phyloP scores from a whole-genome alignment of 2,797 vertebrate genomes.

The Dipus sagitta region DNA sequence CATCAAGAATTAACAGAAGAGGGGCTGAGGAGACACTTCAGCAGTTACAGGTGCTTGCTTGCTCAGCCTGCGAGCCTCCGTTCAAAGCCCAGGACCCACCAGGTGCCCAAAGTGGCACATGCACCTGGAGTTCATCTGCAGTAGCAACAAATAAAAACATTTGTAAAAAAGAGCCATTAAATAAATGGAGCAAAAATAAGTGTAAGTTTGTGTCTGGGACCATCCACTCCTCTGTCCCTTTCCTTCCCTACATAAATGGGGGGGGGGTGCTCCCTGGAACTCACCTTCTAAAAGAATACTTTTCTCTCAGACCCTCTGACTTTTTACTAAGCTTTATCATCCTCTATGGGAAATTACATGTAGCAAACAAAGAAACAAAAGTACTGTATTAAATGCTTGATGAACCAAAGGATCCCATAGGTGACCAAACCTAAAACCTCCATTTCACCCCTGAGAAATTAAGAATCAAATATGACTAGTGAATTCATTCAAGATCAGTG shows the following conservation, averaged over 20 bases:
- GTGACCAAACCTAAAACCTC: neutral
- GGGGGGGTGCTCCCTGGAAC: neutral
- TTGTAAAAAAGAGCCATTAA: too few relatives aligned
- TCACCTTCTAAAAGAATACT: neutral
- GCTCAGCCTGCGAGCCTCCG: too few relatives aligned
- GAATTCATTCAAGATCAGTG: slow-evolving; percentile 24
- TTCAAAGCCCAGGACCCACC: too few relatives aligned
- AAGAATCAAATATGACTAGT: slow-evolving; percentile 21
- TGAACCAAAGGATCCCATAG: slow-evolving; percentile 12
- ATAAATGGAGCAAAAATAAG: neutral
- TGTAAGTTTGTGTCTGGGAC: neutral
- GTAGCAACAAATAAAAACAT: too few relatives aligned
- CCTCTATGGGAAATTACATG: neutral
- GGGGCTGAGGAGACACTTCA: too few relatives aligned
- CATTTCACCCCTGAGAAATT: slow-evolving; percentile 33
- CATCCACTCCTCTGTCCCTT: neutral
- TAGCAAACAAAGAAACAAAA: slow-evolving; percentile 53
- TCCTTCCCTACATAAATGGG: neutral
- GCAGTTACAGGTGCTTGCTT: too few relatives aligned
- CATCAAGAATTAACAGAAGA: slow-evolving; percentile 12
- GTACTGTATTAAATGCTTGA: neutral
- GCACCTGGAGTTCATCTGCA: too few relatives aligned
- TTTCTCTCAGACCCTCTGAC: neutral
- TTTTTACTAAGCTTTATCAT: neutral
- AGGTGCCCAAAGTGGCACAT: too few relatives aligned